A percentile compares a stretch with the other conserved stretches of the same genome.
Conservation (phyloP, 2,888 invertebrate species). For the Camptogramma bilineatum region DNA sequence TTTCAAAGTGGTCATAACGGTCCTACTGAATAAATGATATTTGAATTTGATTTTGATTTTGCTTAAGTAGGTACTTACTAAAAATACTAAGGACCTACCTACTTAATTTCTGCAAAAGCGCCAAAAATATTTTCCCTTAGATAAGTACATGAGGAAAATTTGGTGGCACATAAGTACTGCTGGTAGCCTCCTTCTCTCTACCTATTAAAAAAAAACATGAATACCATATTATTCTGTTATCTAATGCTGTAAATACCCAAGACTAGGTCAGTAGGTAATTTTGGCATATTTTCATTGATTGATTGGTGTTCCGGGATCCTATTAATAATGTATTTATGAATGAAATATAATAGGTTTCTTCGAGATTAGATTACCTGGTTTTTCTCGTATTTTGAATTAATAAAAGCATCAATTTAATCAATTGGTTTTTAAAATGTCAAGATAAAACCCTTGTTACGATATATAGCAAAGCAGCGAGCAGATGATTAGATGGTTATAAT, state of each 20-base stretch:
- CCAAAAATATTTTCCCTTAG: too few relatives aligned
- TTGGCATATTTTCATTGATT: conserved; percentile 10
- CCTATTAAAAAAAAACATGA: too few relatives aligned
- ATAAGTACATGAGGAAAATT: too few relatives aligned
- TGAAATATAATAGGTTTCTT: not conserved
- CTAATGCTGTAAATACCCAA: not conserved
- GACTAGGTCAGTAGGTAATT: not conserved
- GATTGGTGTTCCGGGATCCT: conserved; percentile 12
- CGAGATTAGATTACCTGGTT: conserved; percentile 2
- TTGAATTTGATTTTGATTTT: too few relatives aligned
- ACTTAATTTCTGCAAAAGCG: too few relatives aligned
- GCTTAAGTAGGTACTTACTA: too few relatives aligned
- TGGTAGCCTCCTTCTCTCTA: too few relatives aligned
- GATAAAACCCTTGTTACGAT: conserved; percentile 36
- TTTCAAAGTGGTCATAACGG: too few relatives aligned
- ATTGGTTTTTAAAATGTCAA: conserved; percentile 49
- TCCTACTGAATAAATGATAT: too few relatives aligned
- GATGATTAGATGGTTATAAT: not conserved
- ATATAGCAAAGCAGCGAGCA: conserved; percentile 1
- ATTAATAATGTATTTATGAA: not conserved
- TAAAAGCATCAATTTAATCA: conserved; percentile 27
- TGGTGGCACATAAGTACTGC: too few relatives aligned
- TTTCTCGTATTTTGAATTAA: conserved; percentile 15
- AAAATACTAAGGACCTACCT: too few relatives aligned
- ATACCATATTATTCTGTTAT: not conserved